Evolutionary conservation across 53 echinoderm and acorn worm species (phyloP).

Genomic region (Paracentrotus lividus): DNA sequence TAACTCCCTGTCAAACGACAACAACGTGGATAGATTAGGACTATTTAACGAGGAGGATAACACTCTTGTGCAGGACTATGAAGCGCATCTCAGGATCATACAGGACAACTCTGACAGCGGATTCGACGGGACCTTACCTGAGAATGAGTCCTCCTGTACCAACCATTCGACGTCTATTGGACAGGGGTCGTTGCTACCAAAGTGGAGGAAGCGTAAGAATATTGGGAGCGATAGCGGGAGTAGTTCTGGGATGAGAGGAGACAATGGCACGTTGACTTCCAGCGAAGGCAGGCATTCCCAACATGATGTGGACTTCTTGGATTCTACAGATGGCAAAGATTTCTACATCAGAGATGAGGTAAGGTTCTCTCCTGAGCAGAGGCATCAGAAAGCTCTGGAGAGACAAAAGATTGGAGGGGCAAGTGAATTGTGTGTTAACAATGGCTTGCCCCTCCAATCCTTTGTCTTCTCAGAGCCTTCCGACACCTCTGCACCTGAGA

Average conservation of each 20-base stretch:
- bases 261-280: slow-evolving; percentile 82
- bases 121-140: slow-evolving; percentile 72
- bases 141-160: slow-evolving; percentile 69
- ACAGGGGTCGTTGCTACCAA: slow-evolving; percentile 61
- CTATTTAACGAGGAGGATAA: slow-evolving; percentile 74
- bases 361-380: no score
- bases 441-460: no score
- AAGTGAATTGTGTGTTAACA: no score
- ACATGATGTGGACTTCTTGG: slow-evolving; percentile 84
- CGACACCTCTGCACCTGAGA: no score
- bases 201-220: slow-evolving; percentile 69
- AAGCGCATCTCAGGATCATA: slow-evolving; percentile 77
- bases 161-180: slow-evolving; percentile 77
- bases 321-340: slow-evolving; percentile 66
- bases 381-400: no score
- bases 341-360: slow-evolving; percentile 85
- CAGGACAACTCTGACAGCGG: slow-evolving; percentile 84
- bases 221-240: slow-evolving; percentile 87
- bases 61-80: slow-evolving; percentile 80
- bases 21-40: slow-evolving; percentile 75
- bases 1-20: slow-evolving; percentile 63
- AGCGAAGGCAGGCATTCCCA: slow-evolving; percentile 81
- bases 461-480: no score
- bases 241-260: slow-evolving; percentile 77
- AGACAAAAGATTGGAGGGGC: no score